Percentiles rank a stretch among this genome's conserved stretches.
Conservation (phyloP, 2,888 invertebrate genomes). For the Euspilapteryx auroguttella region DNA sequence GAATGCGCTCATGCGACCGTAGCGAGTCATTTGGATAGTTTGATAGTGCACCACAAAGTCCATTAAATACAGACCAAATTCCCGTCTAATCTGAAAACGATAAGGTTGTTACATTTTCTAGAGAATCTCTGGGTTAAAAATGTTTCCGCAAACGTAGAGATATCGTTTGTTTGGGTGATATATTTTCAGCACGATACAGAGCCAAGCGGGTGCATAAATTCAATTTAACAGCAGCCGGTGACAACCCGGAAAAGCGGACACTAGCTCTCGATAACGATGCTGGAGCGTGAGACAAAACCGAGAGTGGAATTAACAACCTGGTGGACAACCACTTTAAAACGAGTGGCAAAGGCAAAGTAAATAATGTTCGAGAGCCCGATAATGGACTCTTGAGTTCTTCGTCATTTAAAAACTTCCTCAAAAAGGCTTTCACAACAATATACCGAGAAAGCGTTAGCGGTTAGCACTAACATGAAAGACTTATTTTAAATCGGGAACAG, state of each 20-base stretch:
- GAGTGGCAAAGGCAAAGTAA: slow-evolving; percentile 17
- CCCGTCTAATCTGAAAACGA: slow-evolving; percentile 24
- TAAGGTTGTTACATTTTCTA: slow-evolving; percentile 13
- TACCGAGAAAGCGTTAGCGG: too few relatives aligned
- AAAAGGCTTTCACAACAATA: too few relatives aligned
- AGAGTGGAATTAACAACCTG: slow-evolving; percentile 25
- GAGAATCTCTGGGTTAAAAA: slow-evolving; percentile 28
- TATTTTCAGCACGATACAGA: too few relatives aligned
- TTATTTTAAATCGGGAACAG: slow-evolving; percentile 35
- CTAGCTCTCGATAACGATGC: slow-evolving; percentile 15
- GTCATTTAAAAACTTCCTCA: too few relatives aligned
- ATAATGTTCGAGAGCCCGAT: slow-evolving; percentile 12
- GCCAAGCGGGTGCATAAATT: slow-evolving; percentile 17
- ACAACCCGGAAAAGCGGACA: slow-evolving; percentile 27
- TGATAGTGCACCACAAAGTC: slow-evolving; percentile 25
- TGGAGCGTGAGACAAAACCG: slow-evolving; percentile 26
- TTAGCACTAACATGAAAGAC: too few relatives aligned
- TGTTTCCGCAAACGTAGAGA: slow-evolving; percentile 35
- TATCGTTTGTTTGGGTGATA: slow-evolving; percentile 44
- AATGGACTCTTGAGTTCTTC: slow-evolving; percentile 30
- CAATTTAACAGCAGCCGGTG: slow-evolving; percentile 17
- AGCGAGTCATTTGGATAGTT: slow-evolving; percentile 52
- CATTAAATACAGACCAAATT: slow-evolving; percentile 32
- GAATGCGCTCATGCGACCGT: slow-evolving; percentile 58
- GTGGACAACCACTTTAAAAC: slow-evolving; percentile 32